These are phyloP conservation scores for Prosopocoilus inquinatus DNA, from an alignment of 2,888 invertebrate species.

Conservation along the genomic window DNA sequence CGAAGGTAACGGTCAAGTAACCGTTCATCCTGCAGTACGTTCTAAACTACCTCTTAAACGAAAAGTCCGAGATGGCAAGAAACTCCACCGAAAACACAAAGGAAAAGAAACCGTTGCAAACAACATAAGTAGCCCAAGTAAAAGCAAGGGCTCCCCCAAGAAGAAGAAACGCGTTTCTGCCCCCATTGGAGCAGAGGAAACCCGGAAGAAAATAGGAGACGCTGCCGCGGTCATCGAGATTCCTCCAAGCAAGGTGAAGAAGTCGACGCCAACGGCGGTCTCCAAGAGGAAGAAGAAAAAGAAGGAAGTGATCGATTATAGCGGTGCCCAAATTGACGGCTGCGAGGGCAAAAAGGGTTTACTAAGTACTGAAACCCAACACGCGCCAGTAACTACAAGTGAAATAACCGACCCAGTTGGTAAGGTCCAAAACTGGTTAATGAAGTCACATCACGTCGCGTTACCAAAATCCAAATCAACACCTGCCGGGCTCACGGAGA, in stretches of 20 bases:
- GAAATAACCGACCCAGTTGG: slow-evolving; percentile 60
- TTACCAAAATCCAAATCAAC: slow-evolving; percentile 84
- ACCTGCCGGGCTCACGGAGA: slow-evolving; percentile 67
- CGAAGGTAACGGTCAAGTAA: slow-evolving; percentile 66
- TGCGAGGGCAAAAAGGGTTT: slow-evolving; percentile 54
- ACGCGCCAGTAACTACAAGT: slow-evolving; percentile 40
- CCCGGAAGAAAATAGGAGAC: slow-evolving; percentile 55
- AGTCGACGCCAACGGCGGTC: slow-evolving; percentile 38
- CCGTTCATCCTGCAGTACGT: slow-evolving; percentile 79
- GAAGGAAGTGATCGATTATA: slow-evolving; percentile 79
- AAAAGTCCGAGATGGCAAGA: slow-evolving; percentile 67
- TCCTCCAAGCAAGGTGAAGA: slow-evolving; percentile 49
- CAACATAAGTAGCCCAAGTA: slow-evolving; percentile 45
- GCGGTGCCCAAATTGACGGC: slow-evolving; percentile 62
- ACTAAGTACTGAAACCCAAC: slow-evolving; percentile 51
- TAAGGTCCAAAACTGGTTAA: slow-evolving; percentile 83
- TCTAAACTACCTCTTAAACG: slow-evolving; percentile 85
- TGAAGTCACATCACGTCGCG: slow-evolving; percentile 67
- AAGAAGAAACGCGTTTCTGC: slow-evolving; percentile 51
- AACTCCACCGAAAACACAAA: slow-evolving; percentile 57
- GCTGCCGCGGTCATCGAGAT: slow-evolving; percentile 43
- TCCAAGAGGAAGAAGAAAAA: slow-evolving; percentile 60
- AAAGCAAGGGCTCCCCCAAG: slow-evolving; percentile 43
- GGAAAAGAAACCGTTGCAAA: slow-evolving; percentile 48
- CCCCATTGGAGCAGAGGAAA: slow-evolving; percentile 56